These are phyloP conservation scores for Tachystola acroxantha DNA, from an alignment of 2,888 invertebrate genomes.

Conservation along the genomic window DNA sequence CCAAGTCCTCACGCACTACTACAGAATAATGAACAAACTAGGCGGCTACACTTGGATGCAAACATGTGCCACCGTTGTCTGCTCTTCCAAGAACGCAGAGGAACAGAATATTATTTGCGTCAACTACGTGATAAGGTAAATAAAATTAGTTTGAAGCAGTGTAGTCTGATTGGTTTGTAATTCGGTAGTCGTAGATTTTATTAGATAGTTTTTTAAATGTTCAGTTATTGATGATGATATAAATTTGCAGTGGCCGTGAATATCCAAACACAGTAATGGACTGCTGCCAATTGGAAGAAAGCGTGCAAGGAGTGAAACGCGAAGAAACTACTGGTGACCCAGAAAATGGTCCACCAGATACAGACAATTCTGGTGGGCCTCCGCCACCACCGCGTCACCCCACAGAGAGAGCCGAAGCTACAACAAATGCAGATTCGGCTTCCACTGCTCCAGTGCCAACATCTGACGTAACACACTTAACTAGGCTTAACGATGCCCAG, in stretches of 20 bases:
- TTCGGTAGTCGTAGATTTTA: too few relatives aligned
- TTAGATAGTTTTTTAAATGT: too few relatives aligned
- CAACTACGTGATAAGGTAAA: conserved; percentile 96
- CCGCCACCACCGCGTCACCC: conserved; percentile 57
- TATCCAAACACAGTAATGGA: conserved; percentile 95
- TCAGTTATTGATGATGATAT: too few relatives aligned
- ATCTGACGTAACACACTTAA: conserved; percentile 64
- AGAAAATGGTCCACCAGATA: conserved; percentile 92
- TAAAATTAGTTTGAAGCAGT: neutral
- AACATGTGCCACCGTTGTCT: conserved; percentile 97
- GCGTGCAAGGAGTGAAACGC: conserved; percentile 87
- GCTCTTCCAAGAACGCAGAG: conserved; percentile 96
- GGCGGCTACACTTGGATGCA: conserved; percentile 98
- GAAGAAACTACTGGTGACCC: conserved; percentile 91
- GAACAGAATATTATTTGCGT: conserved; percentile 98
- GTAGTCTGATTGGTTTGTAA: too few relatives aligned
- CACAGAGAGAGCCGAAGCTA: conserved; percentile 58
- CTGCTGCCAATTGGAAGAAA: conserved; percentile 94
- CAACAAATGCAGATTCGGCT: conserved; percentile 54
- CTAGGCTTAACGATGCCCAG: conserved; percentile 61
- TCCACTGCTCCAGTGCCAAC: conserved; percentile 63
- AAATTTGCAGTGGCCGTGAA: conserved; percentile 88
- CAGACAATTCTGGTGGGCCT: conserved; percentile 79
- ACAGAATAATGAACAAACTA: conserved; percentile 96
- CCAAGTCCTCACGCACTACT: conserved; percentile 97